Base-by-base conservation (phyloP, 2,113 vertebrate genomes). In the Tympanuchus pallidicinctus region DNA sequence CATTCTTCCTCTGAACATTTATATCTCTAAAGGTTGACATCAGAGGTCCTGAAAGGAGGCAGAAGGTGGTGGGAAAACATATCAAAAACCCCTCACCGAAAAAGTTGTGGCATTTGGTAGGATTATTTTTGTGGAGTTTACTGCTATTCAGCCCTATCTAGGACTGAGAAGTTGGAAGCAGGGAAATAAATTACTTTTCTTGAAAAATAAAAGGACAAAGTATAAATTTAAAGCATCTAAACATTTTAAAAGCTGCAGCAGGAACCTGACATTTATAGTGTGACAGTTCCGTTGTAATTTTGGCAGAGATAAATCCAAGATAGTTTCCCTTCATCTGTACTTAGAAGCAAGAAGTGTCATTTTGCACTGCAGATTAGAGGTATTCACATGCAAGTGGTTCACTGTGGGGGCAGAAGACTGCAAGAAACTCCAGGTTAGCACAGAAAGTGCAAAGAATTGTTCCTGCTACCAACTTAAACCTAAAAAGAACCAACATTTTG, bases 21-120 rank as follows among this genome's bases (percentile, higher is more conserved):
- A 10, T 13, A 4, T 8, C 6, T 76, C 8, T 50, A 50, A 34
- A 76, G 13, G 6, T 12, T 60, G 56, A 24, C 60, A 84, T 50
- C 30, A 20, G 40, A 43, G 6, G n/a, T 45, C 25, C 57, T 83
- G 2, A 0, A 1, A 5, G 8, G 25, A 59, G 28, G 21, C 5
- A 77, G 61, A 77, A 66, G 8, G 9, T 70, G 20, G 2, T 66
- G 11, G 8, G 22, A 66, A 74, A 66, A 50, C 3, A 5, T 24
- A 2, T 28, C 28, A 67, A 82, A 88, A 34, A 13, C 11, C 12
- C n/a, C 88, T 67, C 17, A 36, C 7, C 45, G 28, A 66, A 77
- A 56, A 78, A n/a, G 19, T 11, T n/a, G 38, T 43, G 30, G 27
- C 30, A 36, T 47, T 34, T 63, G 11, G 12, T 54, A 32, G 30